Percentiles rank a stretch among this genome's conserved stretches.
Evolutionary conservation across 2,888 invertebrate species (phyloP).

Genomic region (Syrista parreyssii): DNA sequence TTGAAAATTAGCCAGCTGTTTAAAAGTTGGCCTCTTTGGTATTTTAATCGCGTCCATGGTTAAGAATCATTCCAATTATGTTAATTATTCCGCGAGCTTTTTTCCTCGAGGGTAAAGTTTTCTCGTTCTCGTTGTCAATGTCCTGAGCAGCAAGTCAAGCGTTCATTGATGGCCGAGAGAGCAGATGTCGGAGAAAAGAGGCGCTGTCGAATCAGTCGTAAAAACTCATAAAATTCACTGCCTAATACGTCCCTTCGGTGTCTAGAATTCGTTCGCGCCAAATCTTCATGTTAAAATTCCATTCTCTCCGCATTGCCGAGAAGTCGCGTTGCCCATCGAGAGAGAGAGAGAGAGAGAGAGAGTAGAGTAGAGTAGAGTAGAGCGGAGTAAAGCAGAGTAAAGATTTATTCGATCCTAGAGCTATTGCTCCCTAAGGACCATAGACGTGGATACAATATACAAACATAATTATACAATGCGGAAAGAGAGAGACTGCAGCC

Average conservation of each 20-base stretch:
- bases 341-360: too few relatives aligned
- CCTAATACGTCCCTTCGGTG: conserved; percentile 52
- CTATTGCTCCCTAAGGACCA: too few relatives aligned
- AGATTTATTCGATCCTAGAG: too few relatives aligned
- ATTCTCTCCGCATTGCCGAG: conserved; percentile 3
- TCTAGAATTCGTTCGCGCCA: conserved; percentile 58
- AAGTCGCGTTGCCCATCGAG: too few relatives aligned
- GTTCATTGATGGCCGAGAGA: conserved; percentile 3
- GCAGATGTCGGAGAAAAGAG: conserved; percentile 35
- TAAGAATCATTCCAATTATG: conserved; percentile 57
- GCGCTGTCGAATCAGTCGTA: too few relatives aligned
- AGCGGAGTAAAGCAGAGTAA: conserved; percentile 12
- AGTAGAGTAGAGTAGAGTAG: too few relatives aligned
- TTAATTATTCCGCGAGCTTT: conserved; percentile 44
- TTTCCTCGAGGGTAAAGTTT: conserved; percentile 46
- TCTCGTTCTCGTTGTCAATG: conserved; percentile 38
- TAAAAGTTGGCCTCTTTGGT: conserved; percentile 39
- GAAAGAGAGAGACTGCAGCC: conserved; percentile 28
- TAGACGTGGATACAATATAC: too few relatives aligned
- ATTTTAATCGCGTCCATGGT: conserved; percentile 42
- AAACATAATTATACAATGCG: background rate
- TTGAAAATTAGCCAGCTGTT: conserved; percentile 42
- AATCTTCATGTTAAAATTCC: conserved; percentile 54
- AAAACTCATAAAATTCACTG: conserved; percentile 50
- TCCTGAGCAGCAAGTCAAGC: background rate